Conservation (phyloP, 1,140 invertebrate species). For the Goniozus legneri region DNA sequence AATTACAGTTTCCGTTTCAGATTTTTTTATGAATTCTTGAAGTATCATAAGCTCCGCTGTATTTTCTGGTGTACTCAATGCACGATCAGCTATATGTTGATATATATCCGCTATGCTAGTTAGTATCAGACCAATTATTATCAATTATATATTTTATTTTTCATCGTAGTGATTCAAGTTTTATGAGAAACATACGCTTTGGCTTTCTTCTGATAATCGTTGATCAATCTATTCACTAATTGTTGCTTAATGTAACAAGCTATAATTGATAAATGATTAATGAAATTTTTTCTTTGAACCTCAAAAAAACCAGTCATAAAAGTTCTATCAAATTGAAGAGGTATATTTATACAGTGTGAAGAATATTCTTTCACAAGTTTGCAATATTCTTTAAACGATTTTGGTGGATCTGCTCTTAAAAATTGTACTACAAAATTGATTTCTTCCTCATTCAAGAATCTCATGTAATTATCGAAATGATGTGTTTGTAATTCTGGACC, state of each 20-base stretch:
- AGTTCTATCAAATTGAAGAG: constrained; percentile 62
- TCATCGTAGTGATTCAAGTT: constrained; percentile 3
- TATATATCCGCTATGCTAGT: constrained; percentile 81
- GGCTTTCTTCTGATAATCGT: constrained; percentile 75
- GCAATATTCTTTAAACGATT: constrained; percentile 66
- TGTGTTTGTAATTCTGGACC: constrained; percentile 67
- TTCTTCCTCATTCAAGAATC: constrained; percentile 74
- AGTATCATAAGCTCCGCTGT: constrained; percentile 83
- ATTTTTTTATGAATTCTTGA: constrained; percentile 71
- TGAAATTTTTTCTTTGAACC: constrained; percentile 78
- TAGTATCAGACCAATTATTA: constrained; percentile 26
- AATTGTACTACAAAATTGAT: constrained; percentile 66
- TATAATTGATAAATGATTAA: constrained; percentile 65
- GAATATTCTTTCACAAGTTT: constrained; percentile 65
- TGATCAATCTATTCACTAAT: constrained; percentile 70
- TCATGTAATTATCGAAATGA: constrained; percentile 79
- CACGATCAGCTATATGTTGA: constrained; percentile 73
- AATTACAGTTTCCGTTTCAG: constrained; percentile 67
- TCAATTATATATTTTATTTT: background rate
- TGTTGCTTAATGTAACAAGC: constrained; percentile 69
- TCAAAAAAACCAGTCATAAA: constrained; percentile 81
- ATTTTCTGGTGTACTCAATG: constrained; percentile 74
- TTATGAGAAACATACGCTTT: constrained; percentile 62
- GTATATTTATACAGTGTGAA: constrained; percentile 62
- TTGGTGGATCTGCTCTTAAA: constrained; percentile 58